These are phyloP conservation scores for Microtus ochrogaster DNA, from an alignment of 2,113 vertebrate genomes.

Conservation along the genomic window DNA sequence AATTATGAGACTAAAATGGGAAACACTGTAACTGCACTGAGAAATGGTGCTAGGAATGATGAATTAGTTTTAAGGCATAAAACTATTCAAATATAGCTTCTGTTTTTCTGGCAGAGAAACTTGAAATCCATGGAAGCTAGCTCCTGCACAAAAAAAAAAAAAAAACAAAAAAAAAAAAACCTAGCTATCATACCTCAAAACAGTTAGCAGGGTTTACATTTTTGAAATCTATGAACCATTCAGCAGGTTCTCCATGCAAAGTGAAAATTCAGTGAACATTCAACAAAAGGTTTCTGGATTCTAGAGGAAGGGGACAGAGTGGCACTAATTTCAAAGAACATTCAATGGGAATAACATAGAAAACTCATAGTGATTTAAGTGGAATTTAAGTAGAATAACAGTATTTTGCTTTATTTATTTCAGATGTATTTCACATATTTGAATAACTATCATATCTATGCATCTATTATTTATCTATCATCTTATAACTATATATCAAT, in stretches of 20 bases:
- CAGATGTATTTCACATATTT: neutral
- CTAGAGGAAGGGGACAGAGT: neutral
- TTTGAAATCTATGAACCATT: slow-evolving; percentile 62
- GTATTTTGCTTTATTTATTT: slow-evolving; percentile 26
- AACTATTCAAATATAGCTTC: neutral
- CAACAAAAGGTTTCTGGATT: neutral
- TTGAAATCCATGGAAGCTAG: slow-evolving; percentile 18
- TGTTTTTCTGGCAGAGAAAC: slow-evolving; percentile 20
- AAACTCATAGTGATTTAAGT: neutral
- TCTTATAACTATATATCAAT: neutral
- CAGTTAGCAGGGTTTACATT: slow-evolving; percentile 25
- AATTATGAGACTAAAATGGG: neutral
- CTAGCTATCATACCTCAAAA: slow-evolving; percentile 28
- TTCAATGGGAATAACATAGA: neutral
- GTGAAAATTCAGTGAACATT: slow-evolving; percentile 55
- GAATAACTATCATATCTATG: neutral
- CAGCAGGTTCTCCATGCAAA: slow-evolving; percentile 48
- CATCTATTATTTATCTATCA: neutral
- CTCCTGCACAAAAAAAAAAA: neutral
- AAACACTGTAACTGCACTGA: neutral
- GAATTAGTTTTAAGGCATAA: neutral
- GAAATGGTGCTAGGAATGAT: neutral
- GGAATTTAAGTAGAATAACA: neutral
- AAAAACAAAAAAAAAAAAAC: neutral
- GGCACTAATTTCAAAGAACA: neutral